Base-by-base conservation (phyloP, 2,888 invertebrate genomes). In the Muscina levida region DNA sequence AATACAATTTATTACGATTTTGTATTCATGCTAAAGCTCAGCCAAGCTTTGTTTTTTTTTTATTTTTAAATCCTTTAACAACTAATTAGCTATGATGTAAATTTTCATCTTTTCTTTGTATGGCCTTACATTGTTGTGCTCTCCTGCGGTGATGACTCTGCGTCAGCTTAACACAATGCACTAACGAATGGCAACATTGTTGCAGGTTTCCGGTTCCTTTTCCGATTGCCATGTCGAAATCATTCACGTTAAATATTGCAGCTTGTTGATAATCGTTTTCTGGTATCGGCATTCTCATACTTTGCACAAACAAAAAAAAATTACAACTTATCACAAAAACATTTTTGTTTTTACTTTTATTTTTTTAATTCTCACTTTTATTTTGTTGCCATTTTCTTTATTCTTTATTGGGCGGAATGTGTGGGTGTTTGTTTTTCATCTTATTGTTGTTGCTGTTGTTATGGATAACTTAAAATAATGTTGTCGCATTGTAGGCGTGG, bases 281-380 rank as follows among this genome's bases (percentile, higher is more conserved):
- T 37, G 37, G 19, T 59, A n/a, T n/a, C n/a, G 42, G 19, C n/a
- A 56, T 11, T 39, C 22, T 59, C 59, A 44, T n/a, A n/a, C n/a
- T n/a, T n/a, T n/a, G n/a, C 31, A 31, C 46, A 44, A 19, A 24
- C 74, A 85, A 84, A 44, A 19, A 24, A 74, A 85, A 84, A 84
- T 83, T 84, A 86, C 85, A 88, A 88, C 88, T 87, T 88, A 88
- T 88, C 88, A 88, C 88, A 88, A 87, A 88, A 87, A n/a, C n/a
- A 39, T 73, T 72, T 42, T 31, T 48, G 24, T 77, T 65, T 48
- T 42, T 46, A 39, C 8, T 62, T 65, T 59, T 15, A 73, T 39
- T 62, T 62, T 13, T 15, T 79, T 66, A n/a, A n/a, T 67, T 65
- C 44, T 65, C 46, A 31, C 42, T 31, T 19, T 26, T 39, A 13